These are phyloP conservation scores for Poeciliopsis turrubarensis DNA, from an alignment of 2,113 vertebrate genomes.

Conservation along the genomic window DNA sequence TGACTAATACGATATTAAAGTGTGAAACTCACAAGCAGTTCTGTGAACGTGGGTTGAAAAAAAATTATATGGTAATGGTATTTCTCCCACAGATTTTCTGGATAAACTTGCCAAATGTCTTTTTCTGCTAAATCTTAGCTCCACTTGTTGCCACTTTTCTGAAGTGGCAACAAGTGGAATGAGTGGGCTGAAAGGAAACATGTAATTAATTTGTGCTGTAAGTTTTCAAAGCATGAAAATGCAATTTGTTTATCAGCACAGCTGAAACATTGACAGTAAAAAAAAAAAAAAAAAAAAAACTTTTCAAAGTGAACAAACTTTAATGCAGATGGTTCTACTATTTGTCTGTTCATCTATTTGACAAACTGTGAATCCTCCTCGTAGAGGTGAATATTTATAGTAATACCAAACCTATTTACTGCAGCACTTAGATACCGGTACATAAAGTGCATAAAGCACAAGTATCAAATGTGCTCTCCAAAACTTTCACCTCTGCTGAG, in stretches of 20 bases:
- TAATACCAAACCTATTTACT: too few species aligned
- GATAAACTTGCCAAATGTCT: not conserved
- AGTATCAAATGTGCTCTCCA: too few species aligned
- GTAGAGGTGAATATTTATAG: too few species aligned
- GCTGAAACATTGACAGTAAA: not conserved
- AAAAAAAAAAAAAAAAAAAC: not conserved
- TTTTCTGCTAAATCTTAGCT: not conserved
- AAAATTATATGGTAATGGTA: not conserved
- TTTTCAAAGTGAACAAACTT: too few species aligned
- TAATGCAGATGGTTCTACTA: too few species aligned
- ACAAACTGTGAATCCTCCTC: too few species aligned
- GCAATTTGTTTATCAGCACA: not conserved
- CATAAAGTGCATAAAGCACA: too few species aligned
- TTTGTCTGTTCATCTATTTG: too few species aligned
- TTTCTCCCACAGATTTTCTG: not conserved
- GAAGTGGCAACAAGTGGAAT: slow-evolving; percentile 3
- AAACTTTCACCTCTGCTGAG: too few species aligned
- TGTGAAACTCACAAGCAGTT: slow-evolving; percentile 4
- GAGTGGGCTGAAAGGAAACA: not conserved
- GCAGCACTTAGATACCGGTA: too few species aligned
- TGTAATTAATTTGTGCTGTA: not conserved
- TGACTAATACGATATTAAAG: slow-evolving; percentile 4
- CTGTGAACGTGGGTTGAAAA: not conserved
- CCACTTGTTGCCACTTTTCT: not conserved
- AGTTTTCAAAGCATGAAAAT: not conserved